Evolutionary conservation across 2,113 vertebrate genomes (phyloP).

Genomic region (Pyrgilauda ruficollis): DNA sequence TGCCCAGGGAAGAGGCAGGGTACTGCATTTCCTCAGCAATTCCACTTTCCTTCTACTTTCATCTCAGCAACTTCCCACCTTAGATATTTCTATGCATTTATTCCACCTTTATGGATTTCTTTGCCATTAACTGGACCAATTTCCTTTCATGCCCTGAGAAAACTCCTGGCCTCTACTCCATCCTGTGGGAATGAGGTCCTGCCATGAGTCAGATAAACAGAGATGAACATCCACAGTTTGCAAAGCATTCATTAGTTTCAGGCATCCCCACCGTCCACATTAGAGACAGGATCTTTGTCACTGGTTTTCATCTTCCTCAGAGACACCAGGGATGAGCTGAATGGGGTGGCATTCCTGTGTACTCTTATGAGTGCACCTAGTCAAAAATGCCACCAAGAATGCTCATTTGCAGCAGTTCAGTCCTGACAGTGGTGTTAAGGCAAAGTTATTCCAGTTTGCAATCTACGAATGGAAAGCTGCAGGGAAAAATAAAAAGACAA

Average conservation of each 20-base stretch:
- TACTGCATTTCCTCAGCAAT: not conserved
- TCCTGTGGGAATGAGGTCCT: not conserved
- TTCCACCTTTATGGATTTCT: not conserved
- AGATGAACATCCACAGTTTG: not conserved
- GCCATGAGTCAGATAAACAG: not conserved
- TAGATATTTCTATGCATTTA: not conserved
- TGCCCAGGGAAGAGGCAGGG: not conserved
- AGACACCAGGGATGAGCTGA: not conserved
- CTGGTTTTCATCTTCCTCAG: not conserved
- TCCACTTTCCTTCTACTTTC: not conserved
- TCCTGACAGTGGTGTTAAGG: not conserved
- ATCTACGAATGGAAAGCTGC: not conserved
- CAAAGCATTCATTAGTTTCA: not conserved
- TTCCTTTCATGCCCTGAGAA: not conserved
- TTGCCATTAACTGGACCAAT: not conserved
- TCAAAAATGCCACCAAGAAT: not conserved
- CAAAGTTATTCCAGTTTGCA: not conserved
- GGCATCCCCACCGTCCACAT: not conserved
- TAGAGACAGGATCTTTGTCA: not conserved
- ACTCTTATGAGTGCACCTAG: not conserved
- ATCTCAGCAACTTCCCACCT: not conserved
- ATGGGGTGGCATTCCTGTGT: not conserved
- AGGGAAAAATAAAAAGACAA: not conserved
- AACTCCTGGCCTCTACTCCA: not conserved
- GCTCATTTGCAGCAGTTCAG: not conserved